Conservation (phyloP, 2,797 vertebrate genomes). For the Molossus alvarezi region DNA sequence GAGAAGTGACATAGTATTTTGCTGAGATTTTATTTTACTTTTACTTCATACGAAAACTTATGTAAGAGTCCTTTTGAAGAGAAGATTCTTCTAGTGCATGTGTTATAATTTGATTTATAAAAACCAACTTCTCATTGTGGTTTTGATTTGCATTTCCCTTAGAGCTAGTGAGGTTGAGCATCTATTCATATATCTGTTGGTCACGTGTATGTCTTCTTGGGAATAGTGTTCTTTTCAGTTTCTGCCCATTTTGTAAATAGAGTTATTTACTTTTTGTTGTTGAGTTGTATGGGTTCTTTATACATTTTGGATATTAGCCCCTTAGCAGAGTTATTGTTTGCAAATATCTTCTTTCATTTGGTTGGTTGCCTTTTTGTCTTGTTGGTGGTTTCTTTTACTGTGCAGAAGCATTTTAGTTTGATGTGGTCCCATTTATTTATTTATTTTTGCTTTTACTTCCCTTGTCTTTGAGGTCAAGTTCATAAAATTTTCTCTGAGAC, state of each 20-base stretch:
- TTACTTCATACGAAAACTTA: not conserved
- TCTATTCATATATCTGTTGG: not conserved
- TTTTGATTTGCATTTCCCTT: not conserved
- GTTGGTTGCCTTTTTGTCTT: not conserved
- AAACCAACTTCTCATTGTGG: not conserved
- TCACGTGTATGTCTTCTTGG: not conserved
- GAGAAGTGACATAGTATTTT: conserved; percentile 15
- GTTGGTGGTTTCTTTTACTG: not conserved
- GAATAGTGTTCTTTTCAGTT: not conserved
- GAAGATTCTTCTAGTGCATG: not conserved
- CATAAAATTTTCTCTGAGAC: not conserved
- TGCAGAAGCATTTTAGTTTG: not conserved
- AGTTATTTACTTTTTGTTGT: not conserved
- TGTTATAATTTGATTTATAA: conserved; percentile 43
- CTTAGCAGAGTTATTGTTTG: not conserved
- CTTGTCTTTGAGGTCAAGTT: not conserved
- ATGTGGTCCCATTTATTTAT: not conserved
- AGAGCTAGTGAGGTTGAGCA: not conserved
- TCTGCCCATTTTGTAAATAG: not conserved
- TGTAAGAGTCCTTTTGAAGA: not conserved
- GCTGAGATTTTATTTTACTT: not conserved
- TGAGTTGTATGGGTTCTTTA: not conserved
- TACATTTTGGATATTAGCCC: not conserved
- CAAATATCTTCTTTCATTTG: not conserved
- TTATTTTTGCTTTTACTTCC: not conserved